Percentiles rank a stretch among this genome's conserved stretches.
Conservation (phyloP, 2,888 invertebrate species). For the Glomeris marginata region DNA sequence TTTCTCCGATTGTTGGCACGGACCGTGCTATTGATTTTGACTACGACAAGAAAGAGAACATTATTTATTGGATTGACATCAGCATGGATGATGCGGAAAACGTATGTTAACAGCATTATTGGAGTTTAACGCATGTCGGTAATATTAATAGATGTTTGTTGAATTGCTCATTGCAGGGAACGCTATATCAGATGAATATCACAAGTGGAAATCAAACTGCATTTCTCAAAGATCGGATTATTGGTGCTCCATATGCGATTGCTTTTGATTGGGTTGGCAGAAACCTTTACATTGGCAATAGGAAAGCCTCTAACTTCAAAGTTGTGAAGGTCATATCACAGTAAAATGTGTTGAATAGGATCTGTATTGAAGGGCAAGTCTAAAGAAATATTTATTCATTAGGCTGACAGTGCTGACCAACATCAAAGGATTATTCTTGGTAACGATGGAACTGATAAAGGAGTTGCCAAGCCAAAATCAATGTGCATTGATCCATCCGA, state of each 20-base stretch:
- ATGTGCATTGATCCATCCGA: constrained; percentile 83
- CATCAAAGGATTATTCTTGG: constrained; percentile 72
- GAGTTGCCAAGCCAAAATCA: constrained; percentile 73
- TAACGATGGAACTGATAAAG: constrained; percentile 70
- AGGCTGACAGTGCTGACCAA: constrained; percentile 63
- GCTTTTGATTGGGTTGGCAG: constrained; percentile 96
- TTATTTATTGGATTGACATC: constrained; percentile 69
- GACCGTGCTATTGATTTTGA: constrained; percentile 78
- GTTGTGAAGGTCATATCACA: constrained; percentile 42
- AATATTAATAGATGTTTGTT: too few species aligned
- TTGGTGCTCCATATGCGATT: constrained; percentile 76
- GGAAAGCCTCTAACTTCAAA: constrained; percentile 77
- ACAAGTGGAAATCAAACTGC: constrained; percentile 70
- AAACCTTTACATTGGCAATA: constrained; percentile 84
- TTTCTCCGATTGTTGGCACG: constrained; percentile 76
- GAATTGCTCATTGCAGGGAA: constrained; percentile 43
- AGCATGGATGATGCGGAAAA: constrained; percentile 49
- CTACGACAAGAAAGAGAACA: constrained; percentile 71
- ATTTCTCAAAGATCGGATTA: constrained; percentile 67
- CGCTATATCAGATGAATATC: constrained; percentile 67
- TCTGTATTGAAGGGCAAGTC: too few species aligned
- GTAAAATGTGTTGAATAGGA: too few species aligned
- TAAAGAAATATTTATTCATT: constrained; percentile 18
- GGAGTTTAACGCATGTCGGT: neutral
- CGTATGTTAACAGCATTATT: constrained; percentile 24